Base-by-base conservation (phyloP, 2,797 vertebrate genomes). In the Sebastes glaucus region DNA sequence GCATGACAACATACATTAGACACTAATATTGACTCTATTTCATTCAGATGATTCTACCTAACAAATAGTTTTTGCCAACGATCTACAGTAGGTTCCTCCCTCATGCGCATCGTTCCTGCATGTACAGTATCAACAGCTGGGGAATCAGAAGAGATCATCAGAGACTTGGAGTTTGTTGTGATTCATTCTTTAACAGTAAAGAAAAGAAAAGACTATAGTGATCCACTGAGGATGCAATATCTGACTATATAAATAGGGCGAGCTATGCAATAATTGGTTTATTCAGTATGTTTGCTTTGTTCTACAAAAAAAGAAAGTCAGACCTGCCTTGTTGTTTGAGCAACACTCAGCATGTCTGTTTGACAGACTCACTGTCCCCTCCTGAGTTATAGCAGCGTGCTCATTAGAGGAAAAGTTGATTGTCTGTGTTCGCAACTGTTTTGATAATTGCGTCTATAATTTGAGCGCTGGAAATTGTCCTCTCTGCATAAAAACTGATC, bases 361-460 rank as follows among this genome's bases (percentile, higher is more conserved):
- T 77, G 86, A 84, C 74, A 88, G 61, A 71, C 64, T 30, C 53
- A 6, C 67, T 30, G 66, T 77, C 75, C 65, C 83, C 82, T 85
- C 71, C 82, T 66, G 90, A 82, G 85, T 65, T 74, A 11, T 42
- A 67, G 69, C 77, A 42, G 68, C 73, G 53, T 10, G 59, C 82
- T 88, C 85, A 89, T 92, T 87, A 85, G 64, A 68, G 22, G 18
- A 49, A 83, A 77, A 68, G 52, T 71, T 76, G 78, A 88, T 73
- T 27, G 84, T 80, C 87, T 83, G 77, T 33, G 67, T 53, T 23
- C 13, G 65, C 72, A 76, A 80, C 78, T 79, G 83, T 87, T 89
- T 85, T 73, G 70, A 87, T 90, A 86, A 90, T 88, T 78, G 46
- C 74, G 65, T 71, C 30, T 80, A 46, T 70, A 74, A 88, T 82